Evolutionary conservation across 2,113 vertebrate genomes (phyloP).

Genomic region (Arenaria interpres): DNA sequence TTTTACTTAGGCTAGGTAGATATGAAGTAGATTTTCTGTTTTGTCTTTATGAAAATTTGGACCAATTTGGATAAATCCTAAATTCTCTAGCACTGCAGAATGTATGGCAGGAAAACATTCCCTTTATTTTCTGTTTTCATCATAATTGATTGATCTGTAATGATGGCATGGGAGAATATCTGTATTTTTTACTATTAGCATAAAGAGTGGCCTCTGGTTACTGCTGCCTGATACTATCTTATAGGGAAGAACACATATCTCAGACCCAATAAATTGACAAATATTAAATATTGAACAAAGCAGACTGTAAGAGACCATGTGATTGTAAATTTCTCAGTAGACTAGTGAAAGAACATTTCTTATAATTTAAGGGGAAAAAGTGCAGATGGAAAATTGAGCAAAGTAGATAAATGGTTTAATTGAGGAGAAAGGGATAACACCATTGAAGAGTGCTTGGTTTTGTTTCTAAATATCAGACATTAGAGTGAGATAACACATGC

Average conservation of each 20-base stretch:
- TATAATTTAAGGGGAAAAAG: background rate
- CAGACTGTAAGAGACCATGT: background rate
- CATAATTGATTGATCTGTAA: background rate
- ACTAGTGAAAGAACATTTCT: background rate
- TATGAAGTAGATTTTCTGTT: background rate
- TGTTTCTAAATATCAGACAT: background rate
- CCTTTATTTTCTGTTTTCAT: background rate
- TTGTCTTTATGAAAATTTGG: background rate
- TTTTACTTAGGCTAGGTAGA: background rate
- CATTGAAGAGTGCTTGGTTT: background rate
- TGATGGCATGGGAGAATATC: background rate
- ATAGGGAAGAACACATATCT: background rate
- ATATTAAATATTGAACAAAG: slow-evolving; percentile 4
- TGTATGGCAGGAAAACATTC: background rate
- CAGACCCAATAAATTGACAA: background rate
- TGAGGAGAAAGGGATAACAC: background rate
- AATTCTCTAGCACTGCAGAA: background rate
- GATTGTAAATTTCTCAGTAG: background rate
- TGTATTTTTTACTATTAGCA: background rate
- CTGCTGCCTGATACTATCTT: background rate
- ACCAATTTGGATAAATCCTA: background rate
- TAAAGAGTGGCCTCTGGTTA: background rate
- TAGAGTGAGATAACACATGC: accelerated
- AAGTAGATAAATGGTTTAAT: background rate
- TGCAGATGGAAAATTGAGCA: background rate